Evolutionary conservation across 2,888 invertebrate genomes (phyloP), one percentile per base, ranked within the genome.

Genomic region (Cabera pusaria): DNA sequence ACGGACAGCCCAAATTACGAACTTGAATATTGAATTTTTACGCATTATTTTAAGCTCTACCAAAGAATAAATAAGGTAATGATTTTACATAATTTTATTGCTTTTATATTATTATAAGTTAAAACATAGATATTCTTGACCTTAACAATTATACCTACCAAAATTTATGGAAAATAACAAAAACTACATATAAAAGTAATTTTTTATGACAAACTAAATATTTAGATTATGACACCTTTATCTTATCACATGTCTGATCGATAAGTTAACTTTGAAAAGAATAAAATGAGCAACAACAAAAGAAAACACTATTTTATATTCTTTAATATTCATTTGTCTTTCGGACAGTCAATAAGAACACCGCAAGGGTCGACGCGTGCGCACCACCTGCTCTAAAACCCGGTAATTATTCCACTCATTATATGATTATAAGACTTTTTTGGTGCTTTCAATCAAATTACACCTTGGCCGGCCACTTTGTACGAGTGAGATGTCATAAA

Each of bases 361-460:
- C 52, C 50, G 40, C 41, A 42, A 50, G 44, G 48, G 49, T 31
- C 56, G 67, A 72, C 81, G 75, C 79, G 78, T 78, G 82, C 82
- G 72, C 57, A 43, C 54, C 87, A 87, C 86, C 87, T 88, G 87
- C 86, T 68, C 65, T 77, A 61, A 77, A 71, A 74, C 86, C 85
- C 68, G 71, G 73, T 85, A 87, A 88, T 87, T 87, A 87, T 87
- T 81, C 84, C 73, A 83, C 85, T 86, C 84, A 86, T 87, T 83
- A 85, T 82, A 84, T 84, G 82, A 87, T 87, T 84, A 87, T 85
- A 79, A 77, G 75, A 84, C 75, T 86, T 87, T 88, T 88, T 88
- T 87, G 84, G 85, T 84, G 84, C 88, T 87, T 86, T 88, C 88
- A 87, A 87, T 87, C 87, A 86, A 88, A 88, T 88, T 88, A 87